Base-by-base conservation (phyloP, 2,888 invertebrate genomes). In the Protophormia terraenovae region DNA sequence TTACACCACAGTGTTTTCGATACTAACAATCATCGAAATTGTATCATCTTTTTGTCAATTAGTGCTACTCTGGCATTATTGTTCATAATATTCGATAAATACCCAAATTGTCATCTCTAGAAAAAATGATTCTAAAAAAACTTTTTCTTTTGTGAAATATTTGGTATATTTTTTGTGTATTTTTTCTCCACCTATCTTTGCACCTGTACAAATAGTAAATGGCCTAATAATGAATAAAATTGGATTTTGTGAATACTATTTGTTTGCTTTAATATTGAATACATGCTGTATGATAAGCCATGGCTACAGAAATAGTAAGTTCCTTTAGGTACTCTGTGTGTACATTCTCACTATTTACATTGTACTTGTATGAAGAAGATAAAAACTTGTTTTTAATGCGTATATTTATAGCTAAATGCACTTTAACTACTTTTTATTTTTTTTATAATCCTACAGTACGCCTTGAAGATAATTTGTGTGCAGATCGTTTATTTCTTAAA, bases 381-480 rank as follows among this genome's bases (percentile, higher is more conserved):
- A 4, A 22, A 16, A 71, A 78, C 16, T 45, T 35, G 60, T 67
- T 45, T 71, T 72, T 50, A 32, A 60, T 66, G 32, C 50, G 41
- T 64, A 55, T 38, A 27, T n/a, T n/a, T n/a, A n/a, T n/a, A n/a
- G n/a, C n/a, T n/a, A n/a, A n/a, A n/a, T 38, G 8, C 7, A 45
- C 66, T 60, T 62, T 58, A 3, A 4, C 35, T 38, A 38, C 12
- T 4, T 5, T 41, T 69, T 76, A 10, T 1, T 22, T 67, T 64
- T 4, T 41, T 45, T 27, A 4, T 29, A 27, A 3, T 10, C 19
- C 83, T 82, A 1, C 86, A 91, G 91, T 91, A 71, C 90, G 91
- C 0, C 86, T 90, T 3, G 90, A 92, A 85, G 92, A 92, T 66
- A 89, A 90, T 82, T 84, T 92, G 3, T 92, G 92, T 79, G 90